These are phyloP conservation scores for Cheilosia pagana DNA, from an alignment of 2,888 invertebrate species.

Conservation along the genomic window DNA sequence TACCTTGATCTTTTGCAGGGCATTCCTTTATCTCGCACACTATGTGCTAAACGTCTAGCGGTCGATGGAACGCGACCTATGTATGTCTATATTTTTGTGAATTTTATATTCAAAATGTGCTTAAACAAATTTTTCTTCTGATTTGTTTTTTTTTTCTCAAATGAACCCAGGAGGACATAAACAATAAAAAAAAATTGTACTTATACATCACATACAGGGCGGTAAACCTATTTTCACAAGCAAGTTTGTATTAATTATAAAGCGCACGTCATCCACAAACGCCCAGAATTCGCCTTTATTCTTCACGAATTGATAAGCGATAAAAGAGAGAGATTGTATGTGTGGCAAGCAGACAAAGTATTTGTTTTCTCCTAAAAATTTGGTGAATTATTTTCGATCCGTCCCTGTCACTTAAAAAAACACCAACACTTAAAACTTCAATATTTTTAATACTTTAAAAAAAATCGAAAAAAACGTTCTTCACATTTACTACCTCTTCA, in stretches of 20 bases:
- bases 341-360: constrained; percentile 66
- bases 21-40: too few species aligned
- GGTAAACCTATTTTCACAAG: constrained; percentile 11
- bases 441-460: constrained; percentile 52
- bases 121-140: constrained; percentile 30
- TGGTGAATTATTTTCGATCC: constrained; percentile 28
- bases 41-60: too few species aligned
- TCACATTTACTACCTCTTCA: constrained; percentile 68
- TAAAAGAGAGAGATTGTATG: constrained; percentile 73
- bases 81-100: background rate
- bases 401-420: constrained; percentile 10
- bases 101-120: constrained; percentile 20
- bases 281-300: constrained; percentile 71
- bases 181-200: constrained; percentile 20
- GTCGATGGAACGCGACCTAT: background rate
- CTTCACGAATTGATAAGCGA: constrained; percentile 46
- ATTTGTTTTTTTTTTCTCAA: constrained; percentile 39
- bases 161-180: constrained; percentile 63
- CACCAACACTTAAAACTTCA: constrained; percentile 60
- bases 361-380: constrained; percentile 29
- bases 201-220: constrained; percentile 46
- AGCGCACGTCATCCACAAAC: constrained; percentile 67
- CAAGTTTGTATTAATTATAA: background rate
- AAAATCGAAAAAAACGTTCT: constrained; percentile 52
- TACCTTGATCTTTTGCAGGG: too few species aligned